Evolutionary conservation across 2,888 invertebrate species (phyloP), one percentile per base, ranked within the genome.

Genomic region (Dolichopus griseipennis): DNA sequence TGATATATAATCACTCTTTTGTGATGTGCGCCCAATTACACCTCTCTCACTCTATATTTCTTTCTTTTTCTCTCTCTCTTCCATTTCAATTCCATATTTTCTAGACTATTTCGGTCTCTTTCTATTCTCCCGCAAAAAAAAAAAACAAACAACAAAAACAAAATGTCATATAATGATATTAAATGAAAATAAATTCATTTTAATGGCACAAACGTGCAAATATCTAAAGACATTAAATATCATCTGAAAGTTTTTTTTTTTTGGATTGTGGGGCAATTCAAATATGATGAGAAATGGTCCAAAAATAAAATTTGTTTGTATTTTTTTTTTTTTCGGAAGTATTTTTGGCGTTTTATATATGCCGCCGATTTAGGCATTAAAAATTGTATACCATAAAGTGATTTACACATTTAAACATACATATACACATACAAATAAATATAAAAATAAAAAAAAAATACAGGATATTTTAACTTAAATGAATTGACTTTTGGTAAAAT

Each of bases 141-240:
- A 27, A 27, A 27, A 2, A 27, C 27, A 27, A 27, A 27, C 2
- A 27, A 27, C 2, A 27, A 27, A 27, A 27, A 27, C 2, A 2
- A 52, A 52, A 52, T 52, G 52, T 52, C 52, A 52, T 52, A 52
- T 52, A 52, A 52, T 52, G 52, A 52, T 52, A 52, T 52, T 52
- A 52, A 52, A 52, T 52, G 52, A n/a, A 52, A 52, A 52, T 52
- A 52, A 52, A 52, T 52, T 52, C 52, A 52, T 52, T 52, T 52
- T 52, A 52, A 52, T 52, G 52, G 52, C 52, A 15, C 6, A 52
- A 52, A 52, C 52, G 52, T 52, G 52, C 52, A 52, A 52, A 52
- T 52, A 52, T 52, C 52, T 18, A 52, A 52, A 52, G n/a, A 52
- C n/a, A n/a, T 52, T 52, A 52, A 52, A n/a, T 18, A 52, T 52